Conservation (phyloP, 2,888 invertebrate species). For the Acleris cristana region DNA sequence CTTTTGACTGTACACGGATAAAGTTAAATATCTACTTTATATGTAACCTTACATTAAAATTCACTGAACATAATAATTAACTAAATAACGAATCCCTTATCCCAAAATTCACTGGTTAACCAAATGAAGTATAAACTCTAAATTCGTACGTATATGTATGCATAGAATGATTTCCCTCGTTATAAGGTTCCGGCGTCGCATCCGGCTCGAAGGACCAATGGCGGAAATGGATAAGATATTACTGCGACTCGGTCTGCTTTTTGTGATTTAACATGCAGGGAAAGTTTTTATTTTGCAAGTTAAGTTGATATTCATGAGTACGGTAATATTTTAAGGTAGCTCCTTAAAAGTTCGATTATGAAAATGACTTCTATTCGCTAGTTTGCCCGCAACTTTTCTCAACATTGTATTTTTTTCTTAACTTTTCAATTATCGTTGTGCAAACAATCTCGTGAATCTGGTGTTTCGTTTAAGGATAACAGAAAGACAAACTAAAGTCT, state of each 20-base stretch:
- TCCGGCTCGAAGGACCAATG: slow-evolving; percentile 71
- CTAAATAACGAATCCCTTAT: slow-evolving; percentile 10
- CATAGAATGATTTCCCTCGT: slow-evolving; percentile 63
- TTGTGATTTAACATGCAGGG: slow-evolving; percentile 18
- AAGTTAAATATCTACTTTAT: too few species aligned
- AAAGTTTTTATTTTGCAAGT: slow-evolving; percentile 6
- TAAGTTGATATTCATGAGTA: background rate
- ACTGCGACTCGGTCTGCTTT: slow-evolving; percentile 38
- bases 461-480: too few species aligned
- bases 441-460: too few species aligned
- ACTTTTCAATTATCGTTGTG: too few species aligned
- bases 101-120: slow-evolving; percentile 32
- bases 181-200: slow-evolving; percentile 67
- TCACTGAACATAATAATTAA: background rate
- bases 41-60: background rate
- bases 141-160: slow-evolving; percentile 41
- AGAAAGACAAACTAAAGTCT: too few species aligned
- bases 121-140: slow-evolving; percentile 32
- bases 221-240: slow-evolving; percentile 69
- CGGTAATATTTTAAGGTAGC: too few species aligned
- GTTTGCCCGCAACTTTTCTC: too few species aligned
- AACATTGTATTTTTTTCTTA: too few species aligned
- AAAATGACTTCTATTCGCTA: too few species aligned
- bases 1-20: too few species aligned
- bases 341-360: too few species aligned